Base-by-base conservation (phyloP, 2,888 invertebrate genomes). In the Microplitis deprimator region DNA sequence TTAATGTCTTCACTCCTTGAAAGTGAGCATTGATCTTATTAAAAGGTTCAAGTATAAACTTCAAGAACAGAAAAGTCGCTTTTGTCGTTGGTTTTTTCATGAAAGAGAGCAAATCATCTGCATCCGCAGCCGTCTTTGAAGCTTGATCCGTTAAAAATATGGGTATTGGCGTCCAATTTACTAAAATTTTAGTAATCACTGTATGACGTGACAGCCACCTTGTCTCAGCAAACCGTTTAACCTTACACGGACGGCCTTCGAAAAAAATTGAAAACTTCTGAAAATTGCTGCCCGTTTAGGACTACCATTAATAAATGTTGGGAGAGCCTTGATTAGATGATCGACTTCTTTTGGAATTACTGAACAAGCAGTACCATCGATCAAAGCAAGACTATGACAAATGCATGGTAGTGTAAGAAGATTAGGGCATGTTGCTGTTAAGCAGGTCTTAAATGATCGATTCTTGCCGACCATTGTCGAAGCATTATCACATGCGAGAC, bases 391-490 rank as follows among this genome's bases (percentile, higher is more conserved):
- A 6, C 74, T 76, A 79, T 81, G 81, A 50, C 79, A 81, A 13
- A 76, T 61, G 61, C 78, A 81, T 17, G 77, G 73, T 39, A 77
- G 38, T 7, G 74, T 73, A 29, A 79, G 29, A 5, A 79, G 10
- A 16, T 80, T 50, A 16, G 65, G 17, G 68, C 59, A 20, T 40
- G 71, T 17, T 67, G 70, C 65, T 59, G n/a, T 13, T 67, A 29
- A 8, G 10, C 80, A 60, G 67, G 78, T 78, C 61, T 76, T 73
- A 17, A 83, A 82, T 7, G 81, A 81, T 5, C 39, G 68, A 40
- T 70, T 16, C 13, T 78, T 75, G 40, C 82, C 81, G 17, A 76
- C 76, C 81, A 81, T 82, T 7, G 81, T 80, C 1, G 77, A 73
- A 40, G 81, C 81, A 61, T 81, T 77, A 67, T 80, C 80, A 65